phyloP scores from a whole-genome alignment of 2,888 invertebrate species.

The Epirrhoe tristata region DNA sequence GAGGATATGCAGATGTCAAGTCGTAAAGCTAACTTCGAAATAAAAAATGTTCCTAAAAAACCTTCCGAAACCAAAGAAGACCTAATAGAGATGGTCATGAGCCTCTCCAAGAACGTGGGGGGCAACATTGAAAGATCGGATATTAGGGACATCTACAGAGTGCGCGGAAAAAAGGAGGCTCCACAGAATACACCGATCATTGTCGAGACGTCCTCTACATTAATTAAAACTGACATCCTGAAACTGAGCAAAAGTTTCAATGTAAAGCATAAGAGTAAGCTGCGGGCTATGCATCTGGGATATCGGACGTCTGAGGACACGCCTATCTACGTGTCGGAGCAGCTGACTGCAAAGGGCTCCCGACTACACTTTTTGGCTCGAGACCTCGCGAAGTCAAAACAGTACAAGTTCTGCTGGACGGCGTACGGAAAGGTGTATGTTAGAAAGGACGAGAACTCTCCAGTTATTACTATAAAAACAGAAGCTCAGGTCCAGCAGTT shows the following conservation, averaged over 20 bases:
- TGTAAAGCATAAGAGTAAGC: constrained; percentile 5
- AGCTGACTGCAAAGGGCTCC: constrained; percentile 12
- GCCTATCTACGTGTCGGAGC: constrained; percentile 9
- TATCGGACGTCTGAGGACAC: constrained; percentile 10
- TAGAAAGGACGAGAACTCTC: constrained; percentile 6
- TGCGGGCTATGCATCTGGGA: constrained; percentile 11
- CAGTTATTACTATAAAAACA: background rate
- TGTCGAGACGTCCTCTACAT: constrained; percentile 5
- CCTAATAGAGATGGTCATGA: constrained; percentile 1
- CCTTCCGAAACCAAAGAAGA: constrained; percentile 14
- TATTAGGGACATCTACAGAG: constrained; percentile 11
- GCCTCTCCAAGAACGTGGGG: background rate
- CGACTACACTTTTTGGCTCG: constrained; percentile 12
- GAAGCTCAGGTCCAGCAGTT: constrained; percentile 3
- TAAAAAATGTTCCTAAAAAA: no score
- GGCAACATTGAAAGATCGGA: background rate
- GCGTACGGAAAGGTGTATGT: constrained; percentile 6
- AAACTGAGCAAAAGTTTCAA: constrained; percentile 6
- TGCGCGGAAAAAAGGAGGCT: constrained; percentile 8
- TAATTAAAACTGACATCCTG: constrained; percentile 5
- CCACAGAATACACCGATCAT: constrained; percentile 4
- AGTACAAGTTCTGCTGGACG: constrained; percentile 20
- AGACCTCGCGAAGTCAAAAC: constrained; percentile 11
- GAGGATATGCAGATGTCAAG: constrained; percentile 1
- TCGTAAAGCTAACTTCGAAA: background rate